phyloP scores from a whole-genome alignment of 2,888 invertebrate species.

The Macrophya alboannulata region DNA sequence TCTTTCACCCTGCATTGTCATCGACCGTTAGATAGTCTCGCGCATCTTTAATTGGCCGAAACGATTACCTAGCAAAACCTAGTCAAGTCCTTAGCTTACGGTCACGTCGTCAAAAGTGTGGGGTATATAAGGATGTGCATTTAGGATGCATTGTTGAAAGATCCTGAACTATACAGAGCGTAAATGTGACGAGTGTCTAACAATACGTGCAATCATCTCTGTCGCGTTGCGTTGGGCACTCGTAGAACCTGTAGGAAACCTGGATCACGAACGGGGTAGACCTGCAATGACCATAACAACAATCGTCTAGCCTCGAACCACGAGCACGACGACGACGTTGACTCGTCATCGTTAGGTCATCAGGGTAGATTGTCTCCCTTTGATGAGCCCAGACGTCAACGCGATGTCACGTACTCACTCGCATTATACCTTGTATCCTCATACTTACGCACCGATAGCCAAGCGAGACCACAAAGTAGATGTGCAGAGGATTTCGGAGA shows the following conservation, averaged over 20 bases:
- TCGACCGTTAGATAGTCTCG: not conserved
- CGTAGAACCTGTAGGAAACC: not conserved
- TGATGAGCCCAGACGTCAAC: constrained; percentile 52
- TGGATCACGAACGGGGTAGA: constrained; percentile 2
- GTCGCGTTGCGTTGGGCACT: not conserved
- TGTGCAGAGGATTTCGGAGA: not conserved
- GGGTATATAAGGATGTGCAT: constrained; percentile 32
- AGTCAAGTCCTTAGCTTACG: not conserved
- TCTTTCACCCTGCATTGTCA: not conserved
- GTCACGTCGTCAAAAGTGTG: not conserved
- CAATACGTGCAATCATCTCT: constrained; percentile 54
- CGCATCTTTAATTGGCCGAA: constrained; percentile 40
- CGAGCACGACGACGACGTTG: not conserved
- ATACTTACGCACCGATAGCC: not conserved
- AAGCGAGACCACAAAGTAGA: not conserved
- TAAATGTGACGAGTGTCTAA: constrained; percentile 42
- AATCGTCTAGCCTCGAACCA: not conserved
- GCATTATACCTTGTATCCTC: not conserved
- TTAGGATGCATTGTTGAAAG: constrained; percentile 41
- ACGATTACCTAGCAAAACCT: constrained; percentile 25
- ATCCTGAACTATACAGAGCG: constrained; percentile 4
- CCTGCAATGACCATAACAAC: constrained; percentile 6
- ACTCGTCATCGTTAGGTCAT: constrained; percentile 46
- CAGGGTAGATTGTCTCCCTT: constrained; percentile 43
- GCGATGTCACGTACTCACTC: constrained; percentile 31